phyloP scores from a whole-genome alignment of 1,140 invertebrate genomes.

The Hestina assimilis region DNA sequence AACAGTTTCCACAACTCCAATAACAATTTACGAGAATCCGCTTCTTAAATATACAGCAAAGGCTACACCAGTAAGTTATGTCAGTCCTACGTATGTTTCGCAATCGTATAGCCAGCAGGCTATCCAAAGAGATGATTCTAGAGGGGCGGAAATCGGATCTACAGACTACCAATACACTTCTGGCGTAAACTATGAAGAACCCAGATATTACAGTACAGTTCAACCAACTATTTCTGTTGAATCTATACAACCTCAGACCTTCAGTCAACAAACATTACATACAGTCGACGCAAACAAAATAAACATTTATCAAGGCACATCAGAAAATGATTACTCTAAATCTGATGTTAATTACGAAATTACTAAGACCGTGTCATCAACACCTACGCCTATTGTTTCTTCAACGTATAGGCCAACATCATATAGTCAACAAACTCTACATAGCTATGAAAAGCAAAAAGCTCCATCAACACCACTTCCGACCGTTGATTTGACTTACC shows the following conservation, averaged over 20 bases:
- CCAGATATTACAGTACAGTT: conserved; percentile 8
- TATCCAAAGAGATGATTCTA: conserved; percentile 33
- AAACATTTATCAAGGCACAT: conserved; percentile 21
- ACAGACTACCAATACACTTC: conserved; percentile 29
- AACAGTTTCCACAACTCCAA: conserved; percentile 33
- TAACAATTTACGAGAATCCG: conserved; percentile 56
- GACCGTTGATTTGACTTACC: conserved; percentile 42
- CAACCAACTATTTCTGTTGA: conserved; percentile 17
- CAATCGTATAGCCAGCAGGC: conserved; percentile 45
- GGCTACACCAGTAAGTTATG: conserved; percentile 36
- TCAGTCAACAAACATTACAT: conserved; percentile 30
- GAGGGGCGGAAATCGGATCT: conserved; percentile 23
- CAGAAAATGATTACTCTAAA: conserved; percentile 35
- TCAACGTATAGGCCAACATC: conserved; percentile 36
- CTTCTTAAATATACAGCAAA: conserved; percentile 51
- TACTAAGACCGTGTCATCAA: conserved; percentile 21
- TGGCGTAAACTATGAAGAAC: conserved; percentile 41
- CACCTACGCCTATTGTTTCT: conserved; percentile 27
- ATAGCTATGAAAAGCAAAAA: conserved; percentile 43
- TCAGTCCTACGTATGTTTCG: conserved; percentile 33
- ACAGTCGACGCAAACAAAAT: conserved; percentile 18
- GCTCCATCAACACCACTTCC: conserved; percentile 57
- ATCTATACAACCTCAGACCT: conserved; percentile 21
- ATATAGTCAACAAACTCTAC: conserved; percentile 51
- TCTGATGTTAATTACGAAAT: conserved; percentile 23